phyloP scores from a whole-genome alignment of 2,797 vertebrate species.

The Cossypha polioptera region DNA sequence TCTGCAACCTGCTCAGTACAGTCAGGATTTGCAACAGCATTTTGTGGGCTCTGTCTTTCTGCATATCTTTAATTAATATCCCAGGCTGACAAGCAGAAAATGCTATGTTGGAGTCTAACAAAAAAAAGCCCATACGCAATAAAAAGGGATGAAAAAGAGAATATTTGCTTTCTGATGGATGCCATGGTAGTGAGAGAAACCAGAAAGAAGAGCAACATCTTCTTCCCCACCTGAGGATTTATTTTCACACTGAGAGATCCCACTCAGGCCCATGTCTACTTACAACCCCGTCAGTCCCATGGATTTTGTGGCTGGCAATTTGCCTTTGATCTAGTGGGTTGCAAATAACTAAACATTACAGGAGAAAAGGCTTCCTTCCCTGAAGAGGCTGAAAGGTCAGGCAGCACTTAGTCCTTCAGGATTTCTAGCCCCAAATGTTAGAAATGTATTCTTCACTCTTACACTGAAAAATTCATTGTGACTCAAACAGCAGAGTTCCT shows the following conservation, averaged over 20 bases:
- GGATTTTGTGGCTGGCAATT: not conserved
- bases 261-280: not conserved
- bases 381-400: not conserved
- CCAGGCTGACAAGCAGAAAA: not conserved
- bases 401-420: not conserved
- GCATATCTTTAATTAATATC: not conserved
- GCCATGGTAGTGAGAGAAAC: not conserved
- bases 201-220: not conserved
- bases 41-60: not conserved
- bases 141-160: not conserved
- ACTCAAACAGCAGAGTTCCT: not conserved
- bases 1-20: not conserved
- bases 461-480: accelerated
- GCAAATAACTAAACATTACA: not conserved
- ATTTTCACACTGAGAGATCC: not conserved
- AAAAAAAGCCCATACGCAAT: not conserved
- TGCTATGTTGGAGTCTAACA: not conserved
- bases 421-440: not conserved
- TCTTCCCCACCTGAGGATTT: not conserved
- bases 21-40: not conserved
- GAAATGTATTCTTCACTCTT: not conserved
- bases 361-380: not conserved
- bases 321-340: not conserved
- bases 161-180: not conserved
- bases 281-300: not conserved